Conservation (phyloP, 2,888 invertebrate species). For the Apodemia zela region DNA sequence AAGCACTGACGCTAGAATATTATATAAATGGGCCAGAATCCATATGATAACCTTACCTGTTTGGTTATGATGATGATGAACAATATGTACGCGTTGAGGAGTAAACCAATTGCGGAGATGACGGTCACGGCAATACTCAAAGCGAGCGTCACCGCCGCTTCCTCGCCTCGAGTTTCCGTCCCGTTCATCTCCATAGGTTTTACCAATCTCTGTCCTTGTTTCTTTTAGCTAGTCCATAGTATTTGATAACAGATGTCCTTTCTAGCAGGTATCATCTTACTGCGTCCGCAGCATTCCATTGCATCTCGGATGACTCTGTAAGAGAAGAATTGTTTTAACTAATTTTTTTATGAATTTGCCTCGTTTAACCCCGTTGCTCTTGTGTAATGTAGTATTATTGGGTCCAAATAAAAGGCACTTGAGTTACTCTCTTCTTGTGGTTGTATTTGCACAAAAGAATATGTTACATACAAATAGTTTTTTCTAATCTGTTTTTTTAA, state of each 20-base stretch:
- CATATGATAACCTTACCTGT: constrained; percentile 70
- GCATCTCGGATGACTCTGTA: constrained; percentile 55
- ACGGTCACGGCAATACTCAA: constrained; percentile 85
- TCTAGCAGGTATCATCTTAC: constrained; percentile 60
- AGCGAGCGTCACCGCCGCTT: constrained; percentile 83
- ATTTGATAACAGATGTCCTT: constrained; percentile 27
- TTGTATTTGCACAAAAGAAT: too few relatives aligned
- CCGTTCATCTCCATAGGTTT: constrained; percentile 65
- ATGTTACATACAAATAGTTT: too few relatives aligned
- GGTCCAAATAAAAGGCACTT: too few relatives aligned
- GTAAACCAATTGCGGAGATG: constrained; percentile 85
- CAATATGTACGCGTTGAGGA: constrained; percentile 87
- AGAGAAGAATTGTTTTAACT: constrained; percentile 26
- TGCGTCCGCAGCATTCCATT: constrained; percentile 68
- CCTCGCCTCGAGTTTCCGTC: constrained; percentile 64
- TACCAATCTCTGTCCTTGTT: constrained; percentile 45
- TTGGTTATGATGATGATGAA: constrained; percentile 86
- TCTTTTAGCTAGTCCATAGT: constrained; percentile 48
- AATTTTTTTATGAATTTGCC: not conserved
- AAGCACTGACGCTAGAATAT: too few relatives aligned
- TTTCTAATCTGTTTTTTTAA: too few relatives aligned
- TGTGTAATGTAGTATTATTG: too few relatives aligned
- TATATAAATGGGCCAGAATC: too few relatives aligned
- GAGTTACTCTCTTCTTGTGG: too few relatives aligned
- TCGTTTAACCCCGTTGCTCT: too few relatives aligned